phyloP scores from a whole-genome alignment of 2,888 invertebrate species.

The Dasysyrphus tricinctus region DNA sequence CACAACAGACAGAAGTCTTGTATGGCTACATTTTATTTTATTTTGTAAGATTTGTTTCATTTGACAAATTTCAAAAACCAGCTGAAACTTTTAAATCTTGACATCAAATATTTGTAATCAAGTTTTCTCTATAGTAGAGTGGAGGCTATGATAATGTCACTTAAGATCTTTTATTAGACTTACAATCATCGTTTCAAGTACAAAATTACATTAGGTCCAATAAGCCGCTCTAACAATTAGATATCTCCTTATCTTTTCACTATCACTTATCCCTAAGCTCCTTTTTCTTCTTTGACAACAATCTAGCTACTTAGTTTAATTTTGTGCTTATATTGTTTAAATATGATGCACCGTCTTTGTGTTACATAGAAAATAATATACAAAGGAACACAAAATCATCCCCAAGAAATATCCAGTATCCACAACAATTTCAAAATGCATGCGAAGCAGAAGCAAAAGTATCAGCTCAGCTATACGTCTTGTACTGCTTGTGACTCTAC shows the following conservation, averaged over 20 bases:
- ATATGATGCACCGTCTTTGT: background rate
- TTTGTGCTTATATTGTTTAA: conserved; percentile 14
- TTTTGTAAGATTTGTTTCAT: no score
- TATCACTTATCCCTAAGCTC: background rate
- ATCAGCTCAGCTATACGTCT: background rate
- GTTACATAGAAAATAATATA: background rate
- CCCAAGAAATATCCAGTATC: background rate
- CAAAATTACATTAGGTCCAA: background rate
- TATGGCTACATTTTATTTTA: no score
- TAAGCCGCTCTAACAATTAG: background rate
- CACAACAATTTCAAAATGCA: conserved; percentile 13
- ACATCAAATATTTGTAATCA: no score
- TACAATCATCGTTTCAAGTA: background rate
- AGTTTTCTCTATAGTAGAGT: no score
- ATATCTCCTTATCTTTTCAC: conserved; percentile 13
- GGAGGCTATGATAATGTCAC: no score
- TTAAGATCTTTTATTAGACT: no score
- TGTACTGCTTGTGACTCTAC: background rate
- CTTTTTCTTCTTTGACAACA: conserved; percentile 5
- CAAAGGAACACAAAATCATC: conserved; percentile 13
- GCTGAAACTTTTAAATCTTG: no score
- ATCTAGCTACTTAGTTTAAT: conserved; percentile 24
- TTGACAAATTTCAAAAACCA: no score
- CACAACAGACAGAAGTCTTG: no score
- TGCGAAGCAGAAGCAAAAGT: background rate